A percentile compares a stretch with the other conserved stretches of the same genome.
Evolutionary conservation across 2,797 vertebrate species (phyloP).

Genomic region (Borostomias antarcticus): DNA sequence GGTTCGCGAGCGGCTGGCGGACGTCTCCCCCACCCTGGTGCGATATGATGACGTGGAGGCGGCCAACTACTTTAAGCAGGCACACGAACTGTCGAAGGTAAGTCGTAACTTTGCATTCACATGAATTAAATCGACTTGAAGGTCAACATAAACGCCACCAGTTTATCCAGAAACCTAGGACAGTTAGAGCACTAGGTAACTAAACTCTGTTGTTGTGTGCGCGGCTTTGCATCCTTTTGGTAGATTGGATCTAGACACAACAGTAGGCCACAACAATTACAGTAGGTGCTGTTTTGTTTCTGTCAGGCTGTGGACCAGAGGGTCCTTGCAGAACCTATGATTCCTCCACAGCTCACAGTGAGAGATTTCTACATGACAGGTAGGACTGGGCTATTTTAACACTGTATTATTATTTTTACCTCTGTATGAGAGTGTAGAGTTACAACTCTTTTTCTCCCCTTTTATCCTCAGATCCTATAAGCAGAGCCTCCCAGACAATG

Average conservation of each 20-base stretch:
- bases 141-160: background rate
- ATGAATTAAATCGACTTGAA: background rate
- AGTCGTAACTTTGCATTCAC: constrained; percentile 32
- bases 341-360: constrained; percentile 86
- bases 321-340: constrained; percentile 80
- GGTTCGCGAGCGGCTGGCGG: constrained; percentile 81
- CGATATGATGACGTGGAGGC: constrained; percentile 87
- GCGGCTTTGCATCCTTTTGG: background rate
- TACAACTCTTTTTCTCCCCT: background rate
- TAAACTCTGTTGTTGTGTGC: no score
- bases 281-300: constrained; percentile 33
- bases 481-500: constrained; percentile 92
- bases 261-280: background rate
- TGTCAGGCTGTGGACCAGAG: constrained; percentile 82
- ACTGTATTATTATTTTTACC: background rate
- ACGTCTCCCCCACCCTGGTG: constrained; percentile 89
- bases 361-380: constrained; percentile 94
- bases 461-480: constrained; percentile 84
- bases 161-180: background rate
- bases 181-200: no score
- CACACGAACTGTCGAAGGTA: constrained; percentile 87
- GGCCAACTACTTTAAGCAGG: constrained; percentile 90
- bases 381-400: constrained; percentile 52
- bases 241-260: background rate
- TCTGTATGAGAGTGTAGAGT: background rate